Percentiles rank a stretch among this genome's conserved stretches.
These are phyloP conservation scores for Apotomis turbidana DNA, from an alignment of 2,888 invertebrate species.

Conservation along the genomic window DNA sequence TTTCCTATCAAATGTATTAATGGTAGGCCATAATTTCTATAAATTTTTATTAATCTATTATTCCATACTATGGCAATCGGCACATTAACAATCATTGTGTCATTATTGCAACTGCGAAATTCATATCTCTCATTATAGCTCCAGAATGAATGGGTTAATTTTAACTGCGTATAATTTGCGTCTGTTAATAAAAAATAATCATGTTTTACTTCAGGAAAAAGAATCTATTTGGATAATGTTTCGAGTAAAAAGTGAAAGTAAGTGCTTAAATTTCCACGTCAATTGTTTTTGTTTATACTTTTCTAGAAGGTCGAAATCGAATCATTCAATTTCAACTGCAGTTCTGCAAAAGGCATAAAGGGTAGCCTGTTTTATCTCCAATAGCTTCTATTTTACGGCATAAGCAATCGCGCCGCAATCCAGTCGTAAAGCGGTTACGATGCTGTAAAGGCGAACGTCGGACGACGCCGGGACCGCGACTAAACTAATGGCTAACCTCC, in stretches of 20 bases:
- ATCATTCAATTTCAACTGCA: neutral
- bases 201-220: no score
- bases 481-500: constrained; percentile 11
- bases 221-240: no score
- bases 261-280: no score
- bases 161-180: neutral
- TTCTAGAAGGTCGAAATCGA: no score
- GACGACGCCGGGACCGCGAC: neutral
- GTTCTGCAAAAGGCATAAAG: neutral
- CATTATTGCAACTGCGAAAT: neutral
- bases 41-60: neutral
- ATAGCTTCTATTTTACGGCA: constrained; percentile 22
- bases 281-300: no score
- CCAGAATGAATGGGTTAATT: neutral
- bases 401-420: constrained; percentile 33
- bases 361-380: constrained; percentile 14
- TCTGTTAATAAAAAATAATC: no score
- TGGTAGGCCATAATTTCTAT: no score
- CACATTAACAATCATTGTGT: neutral
- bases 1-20: no score
- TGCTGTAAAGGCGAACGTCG: constrained; percentile 37
- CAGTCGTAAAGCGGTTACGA: constrained; percentile 36
- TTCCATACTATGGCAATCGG: neutral
- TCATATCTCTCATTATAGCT: neutral
- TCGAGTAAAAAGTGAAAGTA: no score